These are phyloP conservation scores for Adoxophyes honmai DNA, from an alignment of 1,140 invertebrate genomes.

Conservation along the genomic window DNA sequence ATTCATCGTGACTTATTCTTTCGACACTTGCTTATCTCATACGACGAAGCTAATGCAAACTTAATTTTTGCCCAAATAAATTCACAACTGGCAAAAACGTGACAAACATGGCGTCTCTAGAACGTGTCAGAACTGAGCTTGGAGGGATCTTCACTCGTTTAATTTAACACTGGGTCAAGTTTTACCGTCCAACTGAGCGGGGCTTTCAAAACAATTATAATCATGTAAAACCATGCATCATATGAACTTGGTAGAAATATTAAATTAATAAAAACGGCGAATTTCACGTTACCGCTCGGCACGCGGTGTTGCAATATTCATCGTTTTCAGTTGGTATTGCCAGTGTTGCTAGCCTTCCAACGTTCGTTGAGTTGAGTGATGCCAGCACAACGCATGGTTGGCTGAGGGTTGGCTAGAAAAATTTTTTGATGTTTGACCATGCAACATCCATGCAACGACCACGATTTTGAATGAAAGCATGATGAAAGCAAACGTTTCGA, in stretches of 20 bases:
- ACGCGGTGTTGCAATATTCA: background rate
- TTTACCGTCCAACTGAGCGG: background rate
- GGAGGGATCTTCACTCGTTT: conserved; percentile 11
- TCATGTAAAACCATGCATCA: conserved; percentile 3
- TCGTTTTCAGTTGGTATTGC: background rate
- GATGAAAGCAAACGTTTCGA: no score
- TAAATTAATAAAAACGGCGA: conserved; percentile 14
- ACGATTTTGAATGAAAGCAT: no score
- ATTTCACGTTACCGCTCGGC: background rate
- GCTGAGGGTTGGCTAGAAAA: no score
- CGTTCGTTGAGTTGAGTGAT: background rate
- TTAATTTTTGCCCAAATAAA: conserved; percentile 44
- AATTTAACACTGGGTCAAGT: conserved; percentile 4
- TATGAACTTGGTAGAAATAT: conserved; percentile 11
- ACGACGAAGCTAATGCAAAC: conserved; percentile 27
- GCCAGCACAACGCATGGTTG: no score
- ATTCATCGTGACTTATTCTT: conserved; percentile 42
- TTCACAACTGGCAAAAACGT: conserved; percentile 64
- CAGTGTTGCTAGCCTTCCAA: background rate
- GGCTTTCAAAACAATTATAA: background rate
- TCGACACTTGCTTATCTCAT: conserved; percentile 23
- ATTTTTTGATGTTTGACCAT: no score
- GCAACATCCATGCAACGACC: no score
- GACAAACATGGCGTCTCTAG: conserved; percentile 61
- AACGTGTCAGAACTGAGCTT: conserved; percentile 19